These are phyloP conservation scores for Rhabdophis nuchalis DNA, from an alignment of 2,797 vertebrate species.

Conservation along the genomic window DNA sequence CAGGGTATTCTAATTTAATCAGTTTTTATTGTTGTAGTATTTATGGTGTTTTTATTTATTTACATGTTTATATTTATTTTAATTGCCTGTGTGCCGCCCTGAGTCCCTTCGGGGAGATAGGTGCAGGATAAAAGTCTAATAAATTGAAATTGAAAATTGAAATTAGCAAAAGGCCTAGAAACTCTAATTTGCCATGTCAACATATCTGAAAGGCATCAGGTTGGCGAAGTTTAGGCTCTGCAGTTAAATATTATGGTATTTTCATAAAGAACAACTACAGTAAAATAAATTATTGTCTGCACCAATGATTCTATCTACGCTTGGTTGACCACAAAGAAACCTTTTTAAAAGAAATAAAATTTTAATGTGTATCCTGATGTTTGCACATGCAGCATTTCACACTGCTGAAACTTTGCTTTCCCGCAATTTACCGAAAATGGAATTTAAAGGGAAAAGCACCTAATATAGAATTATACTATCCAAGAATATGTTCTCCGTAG, in stretches of 20 bases:
- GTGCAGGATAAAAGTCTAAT: too few relatives aligned
- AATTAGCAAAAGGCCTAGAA: background rate
- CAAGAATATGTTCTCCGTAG: background rate
- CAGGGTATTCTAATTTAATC: too few relatives aligned
- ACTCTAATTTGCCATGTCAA: background rate
- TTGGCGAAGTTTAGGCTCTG: background rate
- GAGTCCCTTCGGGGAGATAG: too few relatives aligned
- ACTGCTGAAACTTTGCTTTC: background rate
- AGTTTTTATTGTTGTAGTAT: too few relatives aligned
- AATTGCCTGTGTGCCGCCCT: too few relatives aligned
- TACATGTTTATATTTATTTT: too few relatives aligned
- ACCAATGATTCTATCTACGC: background rate
- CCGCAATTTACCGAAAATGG: background rate
- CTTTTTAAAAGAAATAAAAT: background rate
- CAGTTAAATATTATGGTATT: background rate
- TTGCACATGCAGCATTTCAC: background rate
- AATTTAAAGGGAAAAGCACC: background rate
- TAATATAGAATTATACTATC: background rate
- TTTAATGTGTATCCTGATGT: background rate
- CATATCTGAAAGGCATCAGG: background rate
- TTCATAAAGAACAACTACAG: background rate
- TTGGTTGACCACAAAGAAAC: background rate
- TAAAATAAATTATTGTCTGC: background rate
- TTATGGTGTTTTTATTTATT: too few relatives aligned
- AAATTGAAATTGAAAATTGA: too few relatives aligned